Evolutionary conservation across 2,888 invertebrate genomes (phyloP).

Genomic region (Craniophora ligustri): DNA sequence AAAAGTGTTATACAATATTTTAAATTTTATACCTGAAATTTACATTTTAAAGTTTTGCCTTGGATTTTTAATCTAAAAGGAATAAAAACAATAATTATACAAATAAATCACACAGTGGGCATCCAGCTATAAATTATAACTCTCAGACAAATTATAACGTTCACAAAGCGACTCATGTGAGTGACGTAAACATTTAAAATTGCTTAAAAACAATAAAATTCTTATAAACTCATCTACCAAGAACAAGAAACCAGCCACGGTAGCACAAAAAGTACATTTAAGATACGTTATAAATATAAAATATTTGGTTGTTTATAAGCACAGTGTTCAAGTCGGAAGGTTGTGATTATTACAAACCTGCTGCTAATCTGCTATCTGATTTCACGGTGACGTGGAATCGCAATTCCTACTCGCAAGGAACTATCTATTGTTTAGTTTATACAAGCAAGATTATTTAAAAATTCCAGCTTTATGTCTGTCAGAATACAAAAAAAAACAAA

Average conservation of each 20-base stretch:
- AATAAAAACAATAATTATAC: conserved; percentile 18
- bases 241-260: conserved; percentile 7
- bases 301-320: neutral
- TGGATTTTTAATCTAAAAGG: neutral
- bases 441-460: neutral
- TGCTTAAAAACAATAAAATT: conserved; percentile 25
- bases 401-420: neutral
- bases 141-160: conserved; percentile 21
- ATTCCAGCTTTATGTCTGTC: no score
- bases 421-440: neutral
- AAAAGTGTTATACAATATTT: neutral
- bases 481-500: no score
- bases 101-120: conserved; percentile 34
- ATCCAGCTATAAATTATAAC: conserved; percentile 21
- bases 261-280: conserved; percentile 25
- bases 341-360: conserved; percentile 5
- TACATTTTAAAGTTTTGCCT: conserved; percentile 1
- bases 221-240: conserved; percentile 9
- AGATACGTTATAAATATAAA: conserved; percentile 22
- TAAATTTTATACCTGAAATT: neutral
- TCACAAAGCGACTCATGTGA: conserved; percentile 10
- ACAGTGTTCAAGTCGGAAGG: conserved; percentile 20
- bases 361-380: conserved; percentile 21
- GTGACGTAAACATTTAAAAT: conserved; percentile 8
- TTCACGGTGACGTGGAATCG: conserved; percentile 15